Evolutionary conservation across 2,797 vertebrate genomes (phyloP).

Genomic region (Sciurus carolinensis): DNA sequence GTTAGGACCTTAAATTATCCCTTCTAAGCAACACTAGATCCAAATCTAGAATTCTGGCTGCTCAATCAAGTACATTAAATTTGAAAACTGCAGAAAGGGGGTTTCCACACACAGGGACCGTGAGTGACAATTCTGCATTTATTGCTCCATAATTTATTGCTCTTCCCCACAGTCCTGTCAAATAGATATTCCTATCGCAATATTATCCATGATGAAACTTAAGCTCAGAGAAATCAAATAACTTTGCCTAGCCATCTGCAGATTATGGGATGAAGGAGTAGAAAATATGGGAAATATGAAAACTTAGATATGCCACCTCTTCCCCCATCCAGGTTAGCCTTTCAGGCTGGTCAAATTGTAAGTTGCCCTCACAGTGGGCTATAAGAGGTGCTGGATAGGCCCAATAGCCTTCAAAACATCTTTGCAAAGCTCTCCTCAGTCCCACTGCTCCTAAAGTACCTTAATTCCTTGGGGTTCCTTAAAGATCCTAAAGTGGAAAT

Average conservation of each 20-base stretch:
- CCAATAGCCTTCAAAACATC: constrained; percentile 18
- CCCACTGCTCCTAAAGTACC: not conserved
- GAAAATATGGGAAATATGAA: constrained; percentile 15
- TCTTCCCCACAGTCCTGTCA: not conserved
- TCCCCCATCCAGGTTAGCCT: constrained; percentile 14
- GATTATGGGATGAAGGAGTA: not conserved
- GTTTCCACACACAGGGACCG: not conserved
- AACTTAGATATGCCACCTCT: not conserved
- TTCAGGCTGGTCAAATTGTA: not conserved
- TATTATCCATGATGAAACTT: constrained; percentile 15
- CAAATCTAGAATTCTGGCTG: constrained; percentile 51
- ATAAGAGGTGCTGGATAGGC: not conserved
- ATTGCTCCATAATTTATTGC: not conserved
- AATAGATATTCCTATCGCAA: not conserved
- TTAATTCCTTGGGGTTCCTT: constrained; percentile 20
- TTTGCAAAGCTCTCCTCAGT: not conserved
- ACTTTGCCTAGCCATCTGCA: not conserved
- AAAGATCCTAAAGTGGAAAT: constrained; percentile 51
- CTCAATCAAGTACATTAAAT: constrained; percentile 23
- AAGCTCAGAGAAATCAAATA: constrained; percentile 43
- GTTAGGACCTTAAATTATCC: constrained; percentile 24
- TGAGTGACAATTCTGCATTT: constrained; percentile 15
- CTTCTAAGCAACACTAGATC: constrained; percentile 17
- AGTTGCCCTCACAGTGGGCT: not conserved
- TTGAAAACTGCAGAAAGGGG: constrained; percentile 16